Percentiles rank a stretch among this genome's conserved stretches.
Evolutionary conservation across 2,888 invertebrate genomes (phyloP).

Genomic region (Eristalis intricaria): DNA sequence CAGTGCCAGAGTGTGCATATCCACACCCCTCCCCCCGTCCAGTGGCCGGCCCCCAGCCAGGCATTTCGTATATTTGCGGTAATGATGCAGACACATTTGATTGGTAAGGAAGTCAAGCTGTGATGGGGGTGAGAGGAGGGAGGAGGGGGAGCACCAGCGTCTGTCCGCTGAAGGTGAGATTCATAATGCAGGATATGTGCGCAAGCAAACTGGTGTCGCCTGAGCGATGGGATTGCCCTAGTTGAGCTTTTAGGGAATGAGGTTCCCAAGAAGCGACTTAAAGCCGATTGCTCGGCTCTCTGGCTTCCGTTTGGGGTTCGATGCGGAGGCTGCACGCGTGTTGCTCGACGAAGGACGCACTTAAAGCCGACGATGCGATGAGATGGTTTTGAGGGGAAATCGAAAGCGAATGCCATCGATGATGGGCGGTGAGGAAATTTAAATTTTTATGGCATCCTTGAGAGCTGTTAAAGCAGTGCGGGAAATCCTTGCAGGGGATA

Average conservation of each 20-base stretch:
- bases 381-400: background rate
- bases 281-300: no score
- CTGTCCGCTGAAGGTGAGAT: background rate
- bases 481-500: background rate
- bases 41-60: conserved; percentile 80
- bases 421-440: background rate
- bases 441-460: background rate
- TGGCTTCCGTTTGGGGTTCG: background rate
- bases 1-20: conserved; percentile 35
- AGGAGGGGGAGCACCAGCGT: conserved; percentile 76
- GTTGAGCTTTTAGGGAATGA: background rate
- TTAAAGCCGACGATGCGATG: background rate
- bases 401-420: background rate
- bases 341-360: background rate
- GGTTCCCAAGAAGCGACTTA: background rate
- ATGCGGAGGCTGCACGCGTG: background rate
- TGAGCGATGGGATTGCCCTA: background rate
- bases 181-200: background rate
- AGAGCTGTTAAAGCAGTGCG: background rate
- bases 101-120: conserved; percentile 84
- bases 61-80: conserved; percentile 86
- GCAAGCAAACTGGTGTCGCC: background rate
- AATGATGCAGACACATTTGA: conserved; percentile 85
- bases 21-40: no score
- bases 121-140: conserved; percentile 80